These are phyloP conservation scores for Seira ritae DNA, from an alignment of 2,888 invertebrate genomes.

Conservation along the genomic window DNA sequence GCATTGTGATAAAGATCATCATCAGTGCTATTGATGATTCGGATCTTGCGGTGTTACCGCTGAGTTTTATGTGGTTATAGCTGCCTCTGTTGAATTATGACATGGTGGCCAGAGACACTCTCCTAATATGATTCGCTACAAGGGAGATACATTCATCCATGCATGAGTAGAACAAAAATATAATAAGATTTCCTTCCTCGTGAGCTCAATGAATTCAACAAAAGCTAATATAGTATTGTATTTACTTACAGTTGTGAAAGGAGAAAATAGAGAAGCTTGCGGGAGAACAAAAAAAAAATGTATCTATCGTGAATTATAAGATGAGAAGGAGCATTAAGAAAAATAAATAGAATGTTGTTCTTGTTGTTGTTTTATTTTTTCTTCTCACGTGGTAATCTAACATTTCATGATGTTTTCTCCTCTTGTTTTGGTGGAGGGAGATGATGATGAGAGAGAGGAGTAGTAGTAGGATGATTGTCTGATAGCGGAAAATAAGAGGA, in stretches of 20 bases:
- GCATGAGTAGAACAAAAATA: neutral
- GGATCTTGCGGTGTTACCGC: conserved; percentile 58
- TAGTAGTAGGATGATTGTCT: conserved; percentile 72
- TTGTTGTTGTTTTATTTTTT: too few relatives aligned
- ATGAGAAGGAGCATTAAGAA: conserved; percentile 17
- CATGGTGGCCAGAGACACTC: conserved; percentile 64
- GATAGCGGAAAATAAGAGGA: conserved; percentile 72
- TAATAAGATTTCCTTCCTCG: neutral
- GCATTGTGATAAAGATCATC: conserved; percentile 59
- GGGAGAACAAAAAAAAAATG: conserved; percentile 19
- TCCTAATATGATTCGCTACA: conserved; percentile 23
- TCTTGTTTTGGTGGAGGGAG: neutral
- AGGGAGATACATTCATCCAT: too few relatives aligned
- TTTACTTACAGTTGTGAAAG: conserved; percentile 36
- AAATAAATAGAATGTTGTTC: conserved; percentile 64
- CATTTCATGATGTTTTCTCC: conserved; percentile 50
- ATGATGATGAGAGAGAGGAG: conserved; percentile 47
- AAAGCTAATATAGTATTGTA: conserved; percentile 47
- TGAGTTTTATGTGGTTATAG: conserved; percentile 65
- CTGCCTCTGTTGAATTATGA: conserved; percentile 62
- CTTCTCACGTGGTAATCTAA: conserved; percentile 73
- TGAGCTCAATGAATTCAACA: conserved; percentile 41
- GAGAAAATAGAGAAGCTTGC: neutral
- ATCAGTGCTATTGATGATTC: conserved; percentile 61
- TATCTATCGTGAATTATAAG: conserved; percentile 20